Evolutionary conservation across 92 coral and sea anemone species (phyloP), one percentile per base, ranked within the genome.

Genomic region (Siderastrea radians): DNA sequence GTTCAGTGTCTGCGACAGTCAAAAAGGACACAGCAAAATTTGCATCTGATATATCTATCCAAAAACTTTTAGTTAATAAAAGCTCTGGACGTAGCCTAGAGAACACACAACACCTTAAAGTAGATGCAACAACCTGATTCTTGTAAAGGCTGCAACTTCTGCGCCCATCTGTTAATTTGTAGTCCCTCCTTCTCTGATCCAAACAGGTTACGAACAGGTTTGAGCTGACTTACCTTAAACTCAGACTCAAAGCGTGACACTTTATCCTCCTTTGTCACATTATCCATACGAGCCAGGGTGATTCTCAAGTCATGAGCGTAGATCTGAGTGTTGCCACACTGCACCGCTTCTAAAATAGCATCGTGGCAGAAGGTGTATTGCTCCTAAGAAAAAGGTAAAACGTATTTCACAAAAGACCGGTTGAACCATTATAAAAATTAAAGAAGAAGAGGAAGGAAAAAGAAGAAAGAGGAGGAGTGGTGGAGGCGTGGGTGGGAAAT

Each of bases 351-450:
- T 72, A 98, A 84, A 46, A 92, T 89, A 10, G 98, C 99, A 78
- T 98, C 99, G 59, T 98, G 99, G 50, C 98, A 95, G 81, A 98
- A 98, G 45, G 97, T 96, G 87, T 98, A 98, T 72, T 98, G 99
- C 55, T 95, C 99, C 99, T 98, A 74, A 52, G 74, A 57, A 26
- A 67, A 17, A 10, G 26, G n/a, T 6, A 19, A 16, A 50, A 6
- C 72, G 13, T 26, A 26, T 26, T 26, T 26, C 38, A 26, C 38
- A 26, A 26, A 26, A 26, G 38, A 26, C 38, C 38, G 38, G 38
- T 26, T 26, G 38, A 26, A 26, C 38, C 38, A 26, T 26, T 26
- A 26, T 26, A 26, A 26, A 0, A 26, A 26, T 26, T 26, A 26
- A 0, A 26, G 38, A 26, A 0, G 38, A 26, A 26, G 38, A 26